Evolutionary conservation across 2,888 invertebrate genomes (phyloP), one percentile per base, ranked within the genome.

Genomic region (Calephelis perditalis): DNA sequence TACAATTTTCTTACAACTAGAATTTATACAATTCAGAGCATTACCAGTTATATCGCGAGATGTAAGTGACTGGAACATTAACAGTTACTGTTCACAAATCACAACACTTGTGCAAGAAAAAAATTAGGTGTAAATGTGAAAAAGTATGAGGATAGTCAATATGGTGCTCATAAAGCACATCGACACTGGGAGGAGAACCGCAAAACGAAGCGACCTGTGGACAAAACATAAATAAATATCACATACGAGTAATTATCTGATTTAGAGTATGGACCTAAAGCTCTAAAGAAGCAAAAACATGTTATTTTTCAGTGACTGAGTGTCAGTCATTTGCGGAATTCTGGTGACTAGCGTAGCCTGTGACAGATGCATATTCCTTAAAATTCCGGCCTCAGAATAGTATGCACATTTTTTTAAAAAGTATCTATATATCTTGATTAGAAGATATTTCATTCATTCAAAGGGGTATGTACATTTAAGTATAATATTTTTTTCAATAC

Each of bases 101-200:
- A 54, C 58, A 44, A 54, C 60, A 47, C 57, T 56, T 36, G 58
- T 61, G 57, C 44, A 46, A 40, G 57, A 46, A 15, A 40, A 26
- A 36, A 15, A 59, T 70, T 91, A 92, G 70, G 91, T 92, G 89
- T 92, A 92, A 76, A 92, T 81, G 82, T 92, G 94, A 79, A 94
- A 93, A 78, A 94, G 91, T 91, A 94, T 92, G 77, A 94, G 91
- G 81, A 94, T 93, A 81, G 94, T 94, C 88, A 94, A 91, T 86
- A 94, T 93, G 68, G 94, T 94, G 91, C 94, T 94, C 86, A 94
- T 93, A 82, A 94, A 94, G 85, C 93, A 93, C 86, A 94, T 93
- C 70, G 94, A 92, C 77, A 94, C 93, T 79, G 94, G 94, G 83
- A 94, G 90, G 79, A 94, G 92, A 83, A 94, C 92, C 81, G 94